Conservation (phyloP, 2,113 vertebrate genomes). For the Pelmatolapia mariae region DNA sequence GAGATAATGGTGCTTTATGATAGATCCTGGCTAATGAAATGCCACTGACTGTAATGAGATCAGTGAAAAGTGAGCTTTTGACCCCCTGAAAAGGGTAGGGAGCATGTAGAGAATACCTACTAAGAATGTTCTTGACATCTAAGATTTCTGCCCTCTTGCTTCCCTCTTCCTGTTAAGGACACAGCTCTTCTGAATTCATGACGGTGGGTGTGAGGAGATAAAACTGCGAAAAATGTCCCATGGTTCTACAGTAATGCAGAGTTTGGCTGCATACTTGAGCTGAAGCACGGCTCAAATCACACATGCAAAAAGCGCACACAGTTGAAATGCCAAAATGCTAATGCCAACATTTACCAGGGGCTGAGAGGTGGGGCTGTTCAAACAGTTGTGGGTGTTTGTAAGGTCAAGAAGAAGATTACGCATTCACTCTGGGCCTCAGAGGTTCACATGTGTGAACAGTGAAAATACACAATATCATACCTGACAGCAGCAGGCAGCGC, state of each 20-base stretch:
- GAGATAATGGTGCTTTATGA: conserved; percentile 67
- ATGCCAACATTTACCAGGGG: conserved; percentile 75
- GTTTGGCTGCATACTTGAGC: not conserved
- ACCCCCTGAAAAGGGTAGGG: conserved; percentile 52
- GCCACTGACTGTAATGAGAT: conserved; percentile 70
- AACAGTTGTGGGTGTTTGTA: conserved; percentile 52
- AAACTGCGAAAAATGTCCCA: not conserved
- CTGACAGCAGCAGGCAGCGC: not conserved
- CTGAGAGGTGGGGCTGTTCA: conserved; percentile 63
- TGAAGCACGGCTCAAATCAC: not conserved
- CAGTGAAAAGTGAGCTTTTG: conserved; percentile 69
- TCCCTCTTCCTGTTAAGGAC: not conserved
- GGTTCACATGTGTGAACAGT: not conserved
- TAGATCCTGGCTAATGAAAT: conserved; percentile 67
- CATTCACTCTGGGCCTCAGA: conserved; percentile 39
- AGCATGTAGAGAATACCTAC: conserved; percentile 34
- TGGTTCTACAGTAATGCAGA: not conserved
- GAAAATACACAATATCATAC: not conserved
- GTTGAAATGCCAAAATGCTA: conserved; percentile 80
- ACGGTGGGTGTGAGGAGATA: not conserved
- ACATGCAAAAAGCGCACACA: conserved; percentile 41
- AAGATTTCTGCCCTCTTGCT: not conserved
- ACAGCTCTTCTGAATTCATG: not conserved
- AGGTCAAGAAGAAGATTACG: conserved; percentile 60
- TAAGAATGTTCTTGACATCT: conserved; percentile 20